phyloP scores from a whole-genome alignment of 1,140 invertebrate species.

The Brachionus rubens region DNA sequence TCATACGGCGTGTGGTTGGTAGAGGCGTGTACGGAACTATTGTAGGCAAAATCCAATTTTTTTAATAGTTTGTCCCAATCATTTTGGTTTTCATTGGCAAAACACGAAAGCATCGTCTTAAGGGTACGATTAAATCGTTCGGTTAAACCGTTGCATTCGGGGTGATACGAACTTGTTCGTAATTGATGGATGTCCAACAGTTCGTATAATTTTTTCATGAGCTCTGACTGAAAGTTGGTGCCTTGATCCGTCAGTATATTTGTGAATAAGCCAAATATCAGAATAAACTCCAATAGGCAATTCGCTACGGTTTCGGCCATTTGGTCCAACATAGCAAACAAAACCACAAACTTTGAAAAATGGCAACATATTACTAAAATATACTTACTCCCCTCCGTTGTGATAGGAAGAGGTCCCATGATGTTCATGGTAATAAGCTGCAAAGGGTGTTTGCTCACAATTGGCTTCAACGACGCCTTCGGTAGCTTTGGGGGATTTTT shows the following conservation, averaged over 20 bases:
- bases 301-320: slow-evolving; percentile 54
- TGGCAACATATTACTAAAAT: slow-evolving; percentile 54
- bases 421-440: slow-evolving; percentile 48
- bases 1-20: neutral
- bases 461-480: neutral
- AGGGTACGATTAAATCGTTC: slow-evolving; percentile 7
- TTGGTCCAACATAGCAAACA: slow-evolving; percentile 55
- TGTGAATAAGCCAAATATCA: slow-evolving; percentile 54
- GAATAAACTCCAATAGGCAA: slow-evolving; percentile 52
- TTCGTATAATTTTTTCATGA: slow-evolving; percentile 49
- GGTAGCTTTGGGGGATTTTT: neutral
- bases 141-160: slow-evolving; percentile 49
- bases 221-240: slow-evolving; percentile 47
- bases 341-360: slow-evolving; percentile 59
- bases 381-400: slow-evolving; percentile 51
- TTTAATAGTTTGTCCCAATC: slow-evolving; percentile 4
- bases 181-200: slow-evolving; percentile 47
- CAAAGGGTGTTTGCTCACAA: neutral
- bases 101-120: neutral
- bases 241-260: slow-evolving; percentile 57
- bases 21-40: neutral
- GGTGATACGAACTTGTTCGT: slow-evolving; percentile 50
- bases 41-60: neutral
- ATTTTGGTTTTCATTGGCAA: neutral
- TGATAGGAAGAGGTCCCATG: slow-evolving; percentile 48